Evolutionary conservation across 2,113 vertebrate genomes (phyloP).

Genomic region (Brachyhypopomus occidentalis): DNA sequence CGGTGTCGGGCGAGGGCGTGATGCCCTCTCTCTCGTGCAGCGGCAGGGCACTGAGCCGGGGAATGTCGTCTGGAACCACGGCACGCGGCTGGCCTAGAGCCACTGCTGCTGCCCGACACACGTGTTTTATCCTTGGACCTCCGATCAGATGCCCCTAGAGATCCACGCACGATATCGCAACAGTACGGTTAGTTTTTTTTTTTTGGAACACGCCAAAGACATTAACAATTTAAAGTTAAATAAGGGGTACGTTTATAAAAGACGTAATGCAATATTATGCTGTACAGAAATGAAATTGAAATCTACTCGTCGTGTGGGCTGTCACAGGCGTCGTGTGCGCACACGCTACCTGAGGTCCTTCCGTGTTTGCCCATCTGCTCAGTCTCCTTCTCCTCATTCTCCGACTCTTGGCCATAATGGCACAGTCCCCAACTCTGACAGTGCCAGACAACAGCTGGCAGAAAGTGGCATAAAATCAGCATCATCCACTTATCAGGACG

Average conservation of each 20-base stretch:
- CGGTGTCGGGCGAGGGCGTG: conserved; percentile 67
- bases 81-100: conserved; percentile 89
- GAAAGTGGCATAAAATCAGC: neutral
- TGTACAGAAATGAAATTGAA: no score
- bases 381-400: conserved; percentile 65
- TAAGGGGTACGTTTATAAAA: no score
- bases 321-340: no score
- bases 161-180: no score
- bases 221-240: no score
- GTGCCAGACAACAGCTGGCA: conserved; percentile 47
- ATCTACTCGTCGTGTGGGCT: no score
- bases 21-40: conserved; percentile 85
- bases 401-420: conserved; percentile 52
- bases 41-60: conserved; percentile 87
- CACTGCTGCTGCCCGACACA: conserved; percentile 87
- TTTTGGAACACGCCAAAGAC: no score
- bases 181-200: no score
- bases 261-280: no score
- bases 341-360: conserved; percentile 70
- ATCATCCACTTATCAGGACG: neutral
- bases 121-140: conserved; percentile 90
- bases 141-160: conserved; percentile 76
- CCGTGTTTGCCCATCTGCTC: conserved; percentile 40
- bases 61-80: conserved; percentile 89
- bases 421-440: conserved; percentile 54